Base-by-base conservation (phyloP, 2,888 invertebrate genomes). In the Lamellibrachia columna region DNA sequence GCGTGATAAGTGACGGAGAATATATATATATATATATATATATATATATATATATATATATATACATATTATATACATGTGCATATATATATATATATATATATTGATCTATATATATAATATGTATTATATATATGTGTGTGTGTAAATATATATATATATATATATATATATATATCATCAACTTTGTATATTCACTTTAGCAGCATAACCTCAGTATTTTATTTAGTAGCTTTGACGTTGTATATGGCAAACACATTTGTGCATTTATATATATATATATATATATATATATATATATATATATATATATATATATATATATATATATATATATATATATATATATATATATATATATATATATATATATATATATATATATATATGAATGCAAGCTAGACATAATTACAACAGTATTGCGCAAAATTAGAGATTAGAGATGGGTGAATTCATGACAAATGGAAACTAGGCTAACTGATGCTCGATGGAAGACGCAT, bases 261-360 rank as follows among this genome's bases (percentile, higher is more conserved):
- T n/a, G n/a, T n/a, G n/a, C n/a, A n/a, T n/a, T n/a, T 75, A 75
- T 75, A 75, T 75, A 75, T 75, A 75, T 75, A 60, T 60, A 60
- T 60, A 60, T 60, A 60, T 60, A 60, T n/a, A 60, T 60, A 60
- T 60, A 60, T 9, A 60, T 60, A 60, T 9, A 60, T 60, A 60
- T 60, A 9, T 60, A 60, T 60, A 60, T 60, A 60, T 60, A 60
- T 75, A 75, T 75, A 75, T 75, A 75, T 75, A 75, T 75, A 75
- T 75, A 75, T 75, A 75, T 75, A 75, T 75, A 75, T 75, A 75
- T 75, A 75, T 75, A 75, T 75, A 75, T 75, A 75, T 15, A 75
- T 75, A 75, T 75, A 75, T 75, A 75, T 75, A 75, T 11, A 75
- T 75, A 75, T 75, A 75, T 75, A 75, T 75, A 75, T 75, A 75